Evolutionary conservation across 2,113 vertebrate genomes (phyloP), one percentile per base, ranked within the genome.

Genomic region (Sander vitreus): DNA sequence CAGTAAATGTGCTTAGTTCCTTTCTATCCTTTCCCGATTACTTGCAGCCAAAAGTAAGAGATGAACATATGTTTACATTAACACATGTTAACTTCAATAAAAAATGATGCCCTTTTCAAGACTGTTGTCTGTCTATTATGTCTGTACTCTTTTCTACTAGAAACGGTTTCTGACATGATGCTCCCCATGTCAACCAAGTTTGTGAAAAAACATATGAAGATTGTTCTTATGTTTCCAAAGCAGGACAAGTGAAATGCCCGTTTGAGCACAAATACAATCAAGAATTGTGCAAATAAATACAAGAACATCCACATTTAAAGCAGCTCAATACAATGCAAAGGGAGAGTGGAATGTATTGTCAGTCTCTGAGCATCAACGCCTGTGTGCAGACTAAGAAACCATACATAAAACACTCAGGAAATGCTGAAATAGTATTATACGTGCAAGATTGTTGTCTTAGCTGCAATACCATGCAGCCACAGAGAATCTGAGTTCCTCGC

Each of bases 291-390:
- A 43, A 43, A 3, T 25, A 64, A 66, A n/a, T 19, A 15, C 3
- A 53, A 16, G 25, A 8, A 76, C 21, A 55, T 30, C 50, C 59
- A 63, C 66, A 23, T 70, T 80, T 47, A 67, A 6, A 30, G 21
- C 36, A 21, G 21, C 73, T 72, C 16, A 18, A 18, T 11, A 15
- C n/a, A 10, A 11, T 13, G 12, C 15, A 39, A 7, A 73, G 2
- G 14, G 14, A 27, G 67, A 57, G 48, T 33, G 58, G 36, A 11
- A 54, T 36, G 39, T 21, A 25, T 2, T 58, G 62, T 51, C 67
- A 25, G 47, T n/a, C 55, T 45, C 25, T 8, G 13, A 65, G 69
- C 7, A 4, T 30, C 23, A 27, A 14, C 2, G 11, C 8, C 55
- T 25, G 5, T 21, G 64, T 60, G 36, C 8, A 57, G 14, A 68